These are phyloP conservation scores for Habroteleia sp. DNA, from an alignment of 2,888 invertebrate species.

Conservation along the genomic window DNA sequence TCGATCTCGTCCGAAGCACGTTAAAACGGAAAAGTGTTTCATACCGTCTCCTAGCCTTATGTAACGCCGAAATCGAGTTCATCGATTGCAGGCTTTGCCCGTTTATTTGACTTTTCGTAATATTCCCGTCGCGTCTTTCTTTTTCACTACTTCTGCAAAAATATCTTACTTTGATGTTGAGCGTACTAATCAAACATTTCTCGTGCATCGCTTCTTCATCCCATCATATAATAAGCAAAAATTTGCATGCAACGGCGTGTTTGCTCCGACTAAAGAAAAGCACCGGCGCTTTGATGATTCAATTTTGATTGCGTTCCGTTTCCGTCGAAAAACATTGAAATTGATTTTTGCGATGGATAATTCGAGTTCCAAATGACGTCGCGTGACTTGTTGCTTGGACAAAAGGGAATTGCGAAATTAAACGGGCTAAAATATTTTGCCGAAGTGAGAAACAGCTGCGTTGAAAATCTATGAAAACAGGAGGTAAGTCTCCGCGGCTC, in stretches of 20 bases:
- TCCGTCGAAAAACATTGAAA: slow-evolving; percentile 2
- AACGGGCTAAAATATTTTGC: not conserved
- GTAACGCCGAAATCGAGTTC: slow-evolving; percentile 20
- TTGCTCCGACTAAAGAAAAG: too few species aligned
- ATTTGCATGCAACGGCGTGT: slow-evolving; percentile 17
- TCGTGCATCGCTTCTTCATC: slow-evolving; percentile 25
- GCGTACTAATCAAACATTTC: slow-evolving; percentile 29
- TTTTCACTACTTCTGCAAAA: slow-evolving; percentile 49
- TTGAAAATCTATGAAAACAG: slow-evolving; percentile 19
- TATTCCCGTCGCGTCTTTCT: slow-evolving; percentile 55
- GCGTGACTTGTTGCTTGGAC: slow-evolving; percentile 52
- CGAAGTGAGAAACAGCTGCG: slow-evolving; percentile 32
- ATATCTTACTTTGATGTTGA: slow-evolving; percentile 25
- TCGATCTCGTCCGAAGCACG: slow-evolving; percentile 11
- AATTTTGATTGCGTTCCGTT: slow-evolving; percentile 3
- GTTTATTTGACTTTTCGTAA: slow-evolving; percentile 43
- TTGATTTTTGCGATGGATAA: slow-evolving; percentile 12
- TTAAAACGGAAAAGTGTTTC: slow-evolving; percentile 15
- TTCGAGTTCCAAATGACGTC: slow-evolving; percentile 11
- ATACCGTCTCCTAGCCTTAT: slow-evolving; percentile 3
- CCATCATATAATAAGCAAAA: slow-evolving; percentile 24
- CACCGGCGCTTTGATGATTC: not conserved
- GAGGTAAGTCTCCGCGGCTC: slow-evolving; percentile 7
- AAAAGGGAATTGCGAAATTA: too few species aligned
- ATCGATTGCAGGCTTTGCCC: slow-evolving; percentile 32